Evolutionary conservation across 2,113 vertebrate genomes (phyloP), one percentile per base, ranked within the genome.

Genomic region (Muscicapa adusta): DNA sequence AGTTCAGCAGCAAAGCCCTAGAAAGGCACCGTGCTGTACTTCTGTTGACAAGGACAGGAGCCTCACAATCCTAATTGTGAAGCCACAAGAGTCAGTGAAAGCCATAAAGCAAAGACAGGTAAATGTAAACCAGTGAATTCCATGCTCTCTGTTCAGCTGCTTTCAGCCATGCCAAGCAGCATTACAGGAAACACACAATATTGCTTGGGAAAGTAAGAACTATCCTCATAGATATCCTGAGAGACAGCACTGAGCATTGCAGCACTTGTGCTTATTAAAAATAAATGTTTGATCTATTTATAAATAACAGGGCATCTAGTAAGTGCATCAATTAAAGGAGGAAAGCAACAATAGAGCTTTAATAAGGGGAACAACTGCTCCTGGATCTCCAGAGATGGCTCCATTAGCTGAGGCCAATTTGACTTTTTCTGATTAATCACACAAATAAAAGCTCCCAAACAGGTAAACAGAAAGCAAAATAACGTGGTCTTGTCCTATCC

Each of bases 261-360:
- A 85, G 65, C 53, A 85, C 19, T 86, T 71, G 40, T 56, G 66
- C 74, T 85, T 94, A 94, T 85, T 78, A 84, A 96, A 96, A 92
- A 96, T 70, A 91, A 80, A 82, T 91, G 67, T 61, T 57, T 63
- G 31, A 9, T 88, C 66, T 92, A 47, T 88, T 94, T 87, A 91
- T 74, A 94, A 92, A 36, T 58, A 85, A 40, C 42, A 83, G 65
- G 24, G 15, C 31, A 91, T 56, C 47, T 63, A 94, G n/a, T 43
- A 81, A 77, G 48, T 36, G 42, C 76, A 88, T 67, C 60, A 50
- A n/a, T 65, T 82, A 82, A 47, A 82, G 57, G 14, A 92, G 23
- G 45, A 88, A 65, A 82, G 62, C 54, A 85, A 82, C 58, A 75
- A 71, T 0, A 66, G 74, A 70, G 45, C 26, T 47, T 87, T 67